Conservation (phyloP, 2,888 invertebrate genomes). For the Schizaphis graminum region DNA sequence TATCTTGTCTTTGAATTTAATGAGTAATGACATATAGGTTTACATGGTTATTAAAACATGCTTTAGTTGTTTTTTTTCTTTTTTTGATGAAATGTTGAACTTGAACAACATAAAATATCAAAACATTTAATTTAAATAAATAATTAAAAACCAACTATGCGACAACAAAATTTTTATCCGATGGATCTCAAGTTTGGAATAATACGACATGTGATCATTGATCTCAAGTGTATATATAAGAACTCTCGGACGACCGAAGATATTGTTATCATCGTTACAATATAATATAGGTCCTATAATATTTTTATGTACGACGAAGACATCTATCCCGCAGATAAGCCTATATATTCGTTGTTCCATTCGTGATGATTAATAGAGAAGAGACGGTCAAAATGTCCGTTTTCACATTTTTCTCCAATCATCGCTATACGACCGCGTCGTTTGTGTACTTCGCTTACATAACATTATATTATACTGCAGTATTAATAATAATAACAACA, state of each 20-base stretch:
- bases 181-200: neutral
- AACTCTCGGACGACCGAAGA: neutral
- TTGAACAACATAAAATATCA: too few species aligned
- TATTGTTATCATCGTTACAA: neutral
- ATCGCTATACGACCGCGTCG: neutral
- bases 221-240: neutral
- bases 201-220: neutral
- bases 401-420: neutral
- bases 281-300: neutral
- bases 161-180: too few species aligned
- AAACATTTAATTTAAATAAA: too few species aligned
- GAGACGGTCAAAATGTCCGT: neutral
- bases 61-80: neutral
- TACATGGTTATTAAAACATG: neutral
- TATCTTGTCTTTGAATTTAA: neutral
- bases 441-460: neutral
- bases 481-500: neutral
- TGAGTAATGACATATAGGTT: neutral
- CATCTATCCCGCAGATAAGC: neutral
- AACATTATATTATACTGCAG: neutral
- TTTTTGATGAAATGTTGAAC: neutral
- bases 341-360: neutral
- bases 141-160: too few species aligned
- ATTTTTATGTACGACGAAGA: neutral
- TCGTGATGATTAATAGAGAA: neutral